These are phyloP conservation scores for Donacobius atricapilla DNA, from an alignment of 2,113 vertebrate genomes.

Conservation along the genomic window DNA sequence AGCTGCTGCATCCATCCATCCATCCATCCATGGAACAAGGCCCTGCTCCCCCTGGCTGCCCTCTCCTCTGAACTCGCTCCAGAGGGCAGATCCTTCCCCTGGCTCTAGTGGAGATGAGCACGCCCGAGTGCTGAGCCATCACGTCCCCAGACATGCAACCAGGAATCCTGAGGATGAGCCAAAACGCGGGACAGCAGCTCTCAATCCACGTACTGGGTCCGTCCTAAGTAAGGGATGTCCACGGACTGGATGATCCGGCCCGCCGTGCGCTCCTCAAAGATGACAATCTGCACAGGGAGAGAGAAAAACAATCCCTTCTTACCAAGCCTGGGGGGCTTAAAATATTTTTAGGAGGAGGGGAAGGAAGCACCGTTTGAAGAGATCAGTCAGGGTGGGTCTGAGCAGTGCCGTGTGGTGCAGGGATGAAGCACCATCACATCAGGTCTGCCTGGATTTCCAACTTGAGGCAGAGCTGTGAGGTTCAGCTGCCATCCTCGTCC, in stretches of 20 bases:
- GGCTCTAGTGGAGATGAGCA: background rate
- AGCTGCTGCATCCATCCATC: background rate
- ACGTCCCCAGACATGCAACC: constrained; percentile 23
- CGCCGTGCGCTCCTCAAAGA: constrained; percentile 86
- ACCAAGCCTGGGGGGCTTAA: background rate
- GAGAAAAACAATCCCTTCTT: background rate
- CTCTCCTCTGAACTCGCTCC: background rate
- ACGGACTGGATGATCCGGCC: constrained; percentile 83
- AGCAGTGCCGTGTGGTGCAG: background rate
- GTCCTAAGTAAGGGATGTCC: constrained; percentile 81
- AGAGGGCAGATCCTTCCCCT: background rate
- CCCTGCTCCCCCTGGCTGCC: background rate
- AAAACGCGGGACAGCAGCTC: background rate
- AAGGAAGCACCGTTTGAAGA: background rate
- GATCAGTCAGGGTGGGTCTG: background rate
- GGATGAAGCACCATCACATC: background rate
- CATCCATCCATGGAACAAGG: background rate
- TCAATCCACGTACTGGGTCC: constrained; percentile 77
- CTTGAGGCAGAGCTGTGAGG: background rate
- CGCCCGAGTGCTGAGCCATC: background rate
- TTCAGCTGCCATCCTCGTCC: background rate
- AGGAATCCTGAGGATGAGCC: constrained; percentile 1
- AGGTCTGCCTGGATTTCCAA: background rate
- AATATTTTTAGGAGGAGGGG: background rate
- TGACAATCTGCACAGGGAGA: constrained; percentile 75